Evolutionary conservation across 2,797 vertebrate genomes (phyloP).

Genomic region (Coendou prehensilis): DNA sequence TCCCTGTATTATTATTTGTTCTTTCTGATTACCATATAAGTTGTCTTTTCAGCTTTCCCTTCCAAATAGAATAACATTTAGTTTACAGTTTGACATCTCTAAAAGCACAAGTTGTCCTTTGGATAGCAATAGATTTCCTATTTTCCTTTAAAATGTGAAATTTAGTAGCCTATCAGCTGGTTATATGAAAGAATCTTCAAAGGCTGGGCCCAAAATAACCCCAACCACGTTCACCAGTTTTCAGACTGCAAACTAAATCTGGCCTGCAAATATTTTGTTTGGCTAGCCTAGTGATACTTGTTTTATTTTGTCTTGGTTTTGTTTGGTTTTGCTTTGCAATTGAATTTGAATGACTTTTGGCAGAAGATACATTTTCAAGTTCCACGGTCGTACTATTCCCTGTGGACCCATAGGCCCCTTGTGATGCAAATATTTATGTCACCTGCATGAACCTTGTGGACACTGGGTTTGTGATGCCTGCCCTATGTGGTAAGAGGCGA

Average conservation of each 20-base stretch:
- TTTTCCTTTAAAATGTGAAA: constrained; percentile 56
- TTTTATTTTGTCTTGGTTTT: constrained; percentile 70
- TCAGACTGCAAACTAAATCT: constrained; percentile 63
- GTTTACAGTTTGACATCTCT: constrained; percentile 38
- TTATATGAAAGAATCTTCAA: neutral
- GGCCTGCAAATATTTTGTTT: constrained; percentile 74
- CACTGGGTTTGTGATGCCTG: constrained; percentile 10
- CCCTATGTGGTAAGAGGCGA: neutral
- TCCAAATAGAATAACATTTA: constrained; percentile 40
- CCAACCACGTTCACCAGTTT: constrained; percentile 55
- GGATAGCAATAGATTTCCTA: constrained; percentile 39
- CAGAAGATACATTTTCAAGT: constrained; percentile 29
- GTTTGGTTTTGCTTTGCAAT: constrained; percentile 60
- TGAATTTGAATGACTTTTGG: constrained; percentile 68
- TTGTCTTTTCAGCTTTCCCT: constrained; percentile 50
- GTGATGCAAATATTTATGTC: neutral
- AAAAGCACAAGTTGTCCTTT: constrained; percentile 35
- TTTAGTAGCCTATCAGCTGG: constrained; percentile 48
- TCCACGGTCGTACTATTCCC: neutral
- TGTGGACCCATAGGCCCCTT: neutral
- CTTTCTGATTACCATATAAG: neutral
- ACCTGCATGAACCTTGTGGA: neutral
- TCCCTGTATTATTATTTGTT: neutral
- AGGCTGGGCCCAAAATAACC: constrained; percentile 65
- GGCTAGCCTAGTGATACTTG: constrained; percentile 59